Percentiles rank a stretch among this genome's conserved stretches.
Conservation (phyloP, 2,113 vertebrate species). For the Xiphophorus couchianus region DNA sequence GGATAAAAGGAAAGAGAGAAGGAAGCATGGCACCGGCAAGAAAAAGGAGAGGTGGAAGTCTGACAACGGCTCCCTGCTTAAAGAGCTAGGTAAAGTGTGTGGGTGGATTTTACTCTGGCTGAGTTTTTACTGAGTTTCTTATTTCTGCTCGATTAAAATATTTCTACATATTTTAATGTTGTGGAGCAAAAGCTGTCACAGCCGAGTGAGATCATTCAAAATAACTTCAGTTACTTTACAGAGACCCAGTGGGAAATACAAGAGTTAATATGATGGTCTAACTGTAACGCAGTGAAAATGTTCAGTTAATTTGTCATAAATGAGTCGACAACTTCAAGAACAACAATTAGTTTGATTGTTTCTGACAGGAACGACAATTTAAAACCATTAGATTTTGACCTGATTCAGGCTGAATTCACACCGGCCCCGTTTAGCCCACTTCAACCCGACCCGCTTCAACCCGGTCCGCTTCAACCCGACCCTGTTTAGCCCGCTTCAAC, state of each 20-base stretch:
- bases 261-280: neutral
- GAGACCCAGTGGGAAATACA: neutral
- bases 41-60: conserved; percentile 93
- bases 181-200: neutral
- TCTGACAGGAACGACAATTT: neutral
- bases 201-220: neutral
- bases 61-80: conserved; percentile 88
- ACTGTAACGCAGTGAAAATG: neutral
- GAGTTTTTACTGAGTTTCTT: neutral
- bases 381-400: neutral
- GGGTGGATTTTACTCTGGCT: conserved; percentile 6
- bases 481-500: no score
- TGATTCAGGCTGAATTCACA: no score
- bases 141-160: neutral
- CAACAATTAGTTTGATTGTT: no score
- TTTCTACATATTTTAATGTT: neutral
- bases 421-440: no score
- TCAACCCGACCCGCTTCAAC: no score
- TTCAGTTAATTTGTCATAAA: neutral
- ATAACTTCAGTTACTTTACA: neutral
- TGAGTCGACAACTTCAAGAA: no score
- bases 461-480: no score
- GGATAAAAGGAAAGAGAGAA: conserved; percentile 87
- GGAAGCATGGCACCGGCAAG: conserved; percentile 90
- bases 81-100: conserved; percentile 86